Evolutionary conservation across 2,113 vertebrate species (phyloP).

Genomic region (Corythoichthys intestinalis): DNA sequence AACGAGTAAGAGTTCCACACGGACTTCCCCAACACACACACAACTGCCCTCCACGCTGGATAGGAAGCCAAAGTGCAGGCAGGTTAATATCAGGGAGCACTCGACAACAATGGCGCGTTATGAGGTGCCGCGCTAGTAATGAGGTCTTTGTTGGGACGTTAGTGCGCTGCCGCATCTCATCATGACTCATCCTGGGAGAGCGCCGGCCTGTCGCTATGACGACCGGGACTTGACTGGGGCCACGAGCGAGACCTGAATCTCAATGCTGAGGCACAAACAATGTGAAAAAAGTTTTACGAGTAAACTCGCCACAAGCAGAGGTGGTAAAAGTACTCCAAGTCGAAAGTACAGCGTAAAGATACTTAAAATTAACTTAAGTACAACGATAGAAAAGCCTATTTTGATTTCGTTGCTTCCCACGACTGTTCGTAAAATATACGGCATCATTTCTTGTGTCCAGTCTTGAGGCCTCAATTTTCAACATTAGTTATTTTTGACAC

Average conservation of each 20-base stretch:
- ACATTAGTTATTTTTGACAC: no score
- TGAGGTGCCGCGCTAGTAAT: slow-evolving; percentile 77
- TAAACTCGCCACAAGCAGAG: neutral
- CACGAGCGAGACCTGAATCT: slow-evolving; percentile 76
- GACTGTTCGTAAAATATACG: no score
- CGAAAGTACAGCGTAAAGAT: neutral
- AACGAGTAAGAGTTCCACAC: slow-evolving; percentile 12
- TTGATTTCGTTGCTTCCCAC: no score
- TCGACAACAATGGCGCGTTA: slow-evolving; percentile 78
- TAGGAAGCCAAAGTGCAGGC: slow-evolving; percentile 64
- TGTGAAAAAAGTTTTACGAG: slow-evolving; percentile 60
- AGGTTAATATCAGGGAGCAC: slow-evolving; percentile 78
- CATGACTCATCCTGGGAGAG: slow-evolving; percentile 80
- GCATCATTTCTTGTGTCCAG: no score
- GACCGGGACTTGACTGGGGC: slow-evolving; percentile 71
- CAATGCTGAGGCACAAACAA: slow-evolving; percentile 68
- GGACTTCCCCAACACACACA: slow-evolving; percentile 18
- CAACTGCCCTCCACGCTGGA: slow-evolving; percentile 15
- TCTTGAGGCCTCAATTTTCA: no score
- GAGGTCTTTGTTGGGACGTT: slow-evolving; percentile 80
- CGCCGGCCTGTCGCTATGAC: slow-evolving; percentile 76
- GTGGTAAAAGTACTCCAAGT: neutral
- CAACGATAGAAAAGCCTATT: no score
- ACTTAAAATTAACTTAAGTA: no score
- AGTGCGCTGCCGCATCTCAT: slow-evolving; percentile 74